Conservation (phyloP, 2,888 invertebrate genomes). For the Ligdia adustata region DNA sequence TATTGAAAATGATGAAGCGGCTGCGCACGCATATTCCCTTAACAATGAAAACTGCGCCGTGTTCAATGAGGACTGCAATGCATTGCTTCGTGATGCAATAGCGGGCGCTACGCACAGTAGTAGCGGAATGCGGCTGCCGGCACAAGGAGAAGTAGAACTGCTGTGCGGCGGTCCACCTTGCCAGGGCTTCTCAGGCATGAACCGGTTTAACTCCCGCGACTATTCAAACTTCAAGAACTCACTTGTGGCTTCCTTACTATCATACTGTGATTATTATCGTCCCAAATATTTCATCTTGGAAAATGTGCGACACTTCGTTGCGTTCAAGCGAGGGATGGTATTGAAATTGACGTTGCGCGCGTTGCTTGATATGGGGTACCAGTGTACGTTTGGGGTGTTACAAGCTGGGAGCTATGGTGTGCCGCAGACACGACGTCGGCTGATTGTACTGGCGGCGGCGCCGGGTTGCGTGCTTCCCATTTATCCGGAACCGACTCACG, state of each 20-base stretch:
- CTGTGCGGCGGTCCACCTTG: conserved; percentile 95
- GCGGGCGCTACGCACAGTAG: conserved; percentile 78
- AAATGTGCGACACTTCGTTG: conserved; percentile 93
- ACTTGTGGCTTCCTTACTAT: conserved; percentile 90
- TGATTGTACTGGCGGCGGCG: conserved; percentile 92
- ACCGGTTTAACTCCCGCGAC: conserved; percentile 92
- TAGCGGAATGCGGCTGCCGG: conserved; percentile 85
- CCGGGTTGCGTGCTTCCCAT: conserved; percentile 89
- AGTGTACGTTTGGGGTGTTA: conserved; percentile 92
- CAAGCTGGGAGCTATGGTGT: conserved; percentile 95
- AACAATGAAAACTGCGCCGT: conserved; percentile 90
- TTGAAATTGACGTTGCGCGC: conserved; percentile 91
- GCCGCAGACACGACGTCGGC: conserved; percentile 90
- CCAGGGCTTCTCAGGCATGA: conserved; percentile 96
- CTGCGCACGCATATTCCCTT: conserved; percentile 90
- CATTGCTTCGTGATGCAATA: conserved; percentile 87
- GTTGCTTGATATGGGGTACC: conserved; percentile 92
- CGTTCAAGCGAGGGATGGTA: conserved; percentile 91
- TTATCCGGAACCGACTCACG: conserved; percentile 92
- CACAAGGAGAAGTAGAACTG: conserved; percentile 92
- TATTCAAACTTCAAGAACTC: conserved; percentile 95
- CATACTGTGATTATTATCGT: conserved; percentile 93
- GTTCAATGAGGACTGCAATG: conserved; percentile 93
- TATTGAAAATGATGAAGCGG: conserved; percentile 90
- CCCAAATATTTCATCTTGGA: conserved; percentile 93